Percentiles rank a stretch among this genome's conserved stretches.
These are phyloP conservation scores for Calonectris borealis DNA, from an alignment of 2,113 vertebrate species.

Conservation along the genomic window DNA sequence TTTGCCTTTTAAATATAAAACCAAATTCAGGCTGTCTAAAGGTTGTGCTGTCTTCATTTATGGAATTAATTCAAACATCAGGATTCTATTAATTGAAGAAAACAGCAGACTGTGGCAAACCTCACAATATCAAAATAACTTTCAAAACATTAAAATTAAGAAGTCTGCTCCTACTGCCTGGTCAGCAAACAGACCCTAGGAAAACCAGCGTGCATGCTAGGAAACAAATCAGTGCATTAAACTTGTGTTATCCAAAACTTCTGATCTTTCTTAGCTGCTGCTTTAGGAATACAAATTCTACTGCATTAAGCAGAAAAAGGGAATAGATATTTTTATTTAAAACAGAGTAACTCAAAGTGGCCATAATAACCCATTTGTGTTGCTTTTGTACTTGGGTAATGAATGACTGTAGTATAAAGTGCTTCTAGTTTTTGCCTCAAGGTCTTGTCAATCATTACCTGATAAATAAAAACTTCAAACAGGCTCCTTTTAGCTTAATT, in stretches of 20 bases:
- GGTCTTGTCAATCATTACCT: constrained; percentile 68
- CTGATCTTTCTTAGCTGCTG: background rate
- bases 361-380: constrained; percentile 30
- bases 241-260: background rate
- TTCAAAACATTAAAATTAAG: background rate
- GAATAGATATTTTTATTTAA: constrained; percentile 25
- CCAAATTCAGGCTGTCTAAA: background rate
- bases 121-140: background rate
- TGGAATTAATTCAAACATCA: background rate
- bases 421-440: constrained; percentile 44
- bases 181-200: background rate
- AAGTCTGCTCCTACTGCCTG: background rate
- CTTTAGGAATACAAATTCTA: background rate
- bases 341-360: background rate
- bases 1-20: background rate
- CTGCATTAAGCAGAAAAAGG: background rate
- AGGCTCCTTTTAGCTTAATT: constrained; percentile 47
- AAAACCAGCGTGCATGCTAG: background rate
- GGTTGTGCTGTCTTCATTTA: background rate
- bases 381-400: constrained; percentile 41
- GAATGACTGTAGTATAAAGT: constrained; percentile 28
- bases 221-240: background rate
- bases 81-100: background rate
- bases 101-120: background rate
- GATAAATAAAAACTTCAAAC: constrained; percentile 68